Conservation (phyloP, 2,888 invertebrate species). For the Tenthredo notha region DNA sequence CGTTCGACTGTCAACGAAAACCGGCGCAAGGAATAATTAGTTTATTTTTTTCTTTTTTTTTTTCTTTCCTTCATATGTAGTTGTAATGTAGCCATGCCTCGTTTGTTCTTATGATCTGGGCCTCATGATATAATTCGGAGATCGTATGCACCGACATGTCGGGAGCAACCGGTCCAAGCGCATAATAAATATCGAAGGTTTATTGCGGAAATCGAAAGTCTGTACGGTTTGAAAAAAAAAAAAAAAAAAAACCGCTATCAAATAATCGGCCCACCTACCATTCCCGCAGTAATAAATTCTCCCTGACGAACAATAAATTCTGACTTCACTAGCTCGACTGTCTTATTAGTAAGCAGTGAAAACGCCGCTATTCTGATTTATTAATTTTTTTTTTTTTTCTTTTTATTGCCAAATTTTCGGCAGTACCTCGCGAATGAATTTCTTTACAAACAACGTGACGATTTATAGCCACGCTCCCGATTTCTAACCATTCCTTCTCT, state of each 20-base stretch:
- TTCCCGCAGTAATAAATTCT: constrained; percentile 29
- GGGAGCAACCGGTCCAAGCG: constrained; percentile 38
- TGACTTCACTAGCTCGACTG: constrained; percentile 18
- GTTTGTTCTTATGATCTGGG: constrained; percentile 10
- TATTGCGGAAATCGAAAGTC: constrained; percentile 51
- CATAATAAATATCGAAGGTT: constrained; percentile 44
- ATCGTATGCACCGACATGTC: constrained; percentile 43
- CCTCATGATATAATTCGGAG: constrained; percentile 38
- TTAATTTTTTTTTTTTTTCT: not conserved
- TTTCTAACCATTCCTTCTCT: not conserved
- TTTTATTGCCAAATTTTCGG: not conserved
- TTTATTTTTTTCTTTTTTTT: constrained; percentile 18
- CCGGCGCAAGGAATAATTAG: constrained; percentile 16
- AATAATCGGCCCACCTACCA: constrained; percentile 15
- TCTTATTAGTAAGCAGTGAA: constrained; percentile 39
- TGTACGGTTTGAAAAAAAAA: constrained; percentile 9
- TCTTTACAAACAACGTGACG: not conserved
- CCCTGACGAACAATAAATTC: constrained; percentile 37
- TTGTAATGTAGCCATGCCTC: not conserved
- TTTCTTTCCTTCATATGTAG: not conserved
- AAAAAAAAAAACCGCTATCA: constrained; percentile 5
- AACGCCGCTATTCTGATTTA: not conserved
- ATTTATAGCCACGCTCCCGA: not conserved
- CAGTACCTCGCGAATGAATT: not conserved
- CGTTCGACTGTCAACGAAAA: constrained; percentile 24